Evolutionary conservation across 2,888 invertebrate species (phyloP).

Genomic region (Halictus quadricinctus): DNA sequence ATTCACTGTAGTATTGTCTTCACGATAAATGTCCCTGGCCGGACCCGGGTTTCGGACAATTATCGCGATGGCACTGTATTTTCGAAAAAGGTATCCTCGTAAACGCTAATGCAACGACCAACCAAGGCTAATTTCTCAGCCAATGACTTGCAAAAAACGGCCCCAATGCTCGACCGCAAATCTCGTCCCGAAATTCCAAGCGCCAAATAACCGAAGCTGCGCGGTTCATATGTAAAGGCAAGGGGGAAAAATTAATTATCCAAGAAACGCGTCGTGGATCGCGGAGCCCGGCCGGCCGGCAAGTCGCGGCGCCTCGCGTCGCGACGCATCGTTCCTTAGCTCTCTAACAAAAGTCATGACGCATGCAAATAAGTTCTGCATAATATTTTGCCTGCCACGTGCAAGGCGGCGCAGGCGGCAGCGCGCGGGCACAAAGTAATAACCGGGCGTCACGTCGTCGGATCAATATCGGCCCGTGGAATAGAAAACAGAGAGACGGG

Average conservation of each 20-base stretch:
- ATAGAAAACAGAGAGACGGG: constrained; percentile 70
- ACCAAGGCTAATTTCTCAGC: background rate
- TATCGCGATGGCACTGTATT: no score
- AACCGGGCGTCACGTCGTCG: constrained; percentile 72
- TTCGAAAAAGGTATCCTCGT: no score
- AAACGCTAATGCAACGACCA: background rate
- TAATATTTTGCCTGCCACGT: constrained; percentile 58
- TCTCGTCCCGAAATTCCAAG: background rate
- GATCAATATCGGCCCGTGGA: constrained; percentile 78
- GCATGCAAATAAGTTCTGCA: constrained; percentile 43
- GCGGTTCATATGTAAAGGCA: background rate
- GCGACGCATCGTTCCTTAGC: constrained; percentile 13
- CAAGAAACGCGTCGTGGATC: background rate
- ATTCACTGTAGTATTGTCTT: no score
- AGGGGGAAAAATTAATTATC: constrained; percentile 1
- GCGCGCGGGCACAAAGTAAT: constrained; percentile 55
- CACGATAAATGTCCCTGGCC: no score
- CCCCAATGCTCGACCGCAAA: background rate
- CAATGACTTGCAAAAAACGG: background rate
- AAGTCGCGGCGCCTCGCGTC: background rate
- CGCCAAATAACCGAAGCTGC: background rate
- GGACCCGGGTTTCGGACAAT: no score
- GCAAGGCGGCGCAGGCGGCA: constrained; percentile 28
- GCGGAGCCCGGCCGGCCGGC: background rate
- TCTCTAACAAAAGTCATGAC: constrained; percentile 35